A percentile compares a stretch with the other conserved stretches of the same genome.
phyloP scores from a whole-genome alignment of 2,797 vertebrate genomes.

The Rhyacichthys aspro region DNA sequence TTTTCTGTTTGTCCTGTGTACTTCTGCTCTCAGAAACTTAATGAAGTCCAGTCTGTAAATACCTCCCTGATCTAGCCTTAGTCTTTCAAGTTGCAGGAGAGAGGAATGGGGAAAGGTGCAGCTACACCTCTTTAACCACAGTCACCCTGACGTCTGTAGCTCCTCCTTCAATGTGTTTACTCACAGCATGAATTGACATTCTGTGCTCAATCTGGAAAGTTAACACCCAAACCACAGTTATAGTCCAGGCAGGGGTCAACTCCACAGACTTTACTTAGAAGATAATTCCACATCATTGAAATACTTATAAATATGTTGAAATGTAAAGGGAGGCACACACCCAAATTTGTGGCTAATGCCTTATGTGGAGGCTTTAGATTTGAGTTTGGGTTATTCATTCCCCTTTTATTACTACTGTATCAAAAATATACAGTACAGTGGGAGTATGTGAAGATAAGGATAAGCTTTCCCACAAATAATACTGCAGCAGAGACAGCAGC shows the following conservation, averaged over 20 bases:
- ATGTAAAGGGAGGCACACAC: no score
- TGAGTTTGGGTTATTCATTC: no score
- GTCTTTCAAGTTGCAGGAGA: constrained; percentile 60
- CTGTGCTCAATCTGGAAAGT: constrained; percentile 58
- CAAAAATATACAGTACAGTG: neutral
- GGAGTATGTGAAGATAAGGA: constrained; percentile 15
- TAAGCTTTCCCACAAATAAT: constrained; percentile 50
- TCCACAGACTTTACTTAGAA: neutral
- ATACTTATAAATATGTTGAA: no score
- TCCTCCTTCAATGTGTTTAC: constrained; percentile 55
- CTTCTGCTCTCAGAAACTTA: constrained; percentile 51
- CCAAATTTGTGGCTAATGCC: no score
- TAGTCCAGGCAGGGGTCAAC: constrained; percentile 19
- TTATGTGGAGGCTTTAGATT: no score
- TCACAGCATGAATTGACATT: constrained; percentile 68
- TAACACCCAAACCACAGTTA: constrained; percentile 19
- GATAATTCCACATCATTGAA: neutral
- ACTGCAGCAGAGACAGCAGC: constrained; percentile 27
- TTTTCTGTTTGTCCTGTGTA: constrained; percentile 48
- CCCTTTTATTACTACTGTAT: neutral
- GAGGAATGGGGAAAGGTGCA: constrained; percentile 60
- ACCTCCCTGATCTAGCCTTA: constrained; percentile 54
- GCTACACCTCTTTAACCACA: constrained; percentile 53
- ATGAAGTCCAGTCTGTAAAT: constrained; percentile 68
- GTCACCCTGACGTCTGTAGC: constrained; percentile 48